Evolutionary conservation across 2,797 vertebrate genomes (phyloP).

Genomic region (Anableps anableps): DNA sequence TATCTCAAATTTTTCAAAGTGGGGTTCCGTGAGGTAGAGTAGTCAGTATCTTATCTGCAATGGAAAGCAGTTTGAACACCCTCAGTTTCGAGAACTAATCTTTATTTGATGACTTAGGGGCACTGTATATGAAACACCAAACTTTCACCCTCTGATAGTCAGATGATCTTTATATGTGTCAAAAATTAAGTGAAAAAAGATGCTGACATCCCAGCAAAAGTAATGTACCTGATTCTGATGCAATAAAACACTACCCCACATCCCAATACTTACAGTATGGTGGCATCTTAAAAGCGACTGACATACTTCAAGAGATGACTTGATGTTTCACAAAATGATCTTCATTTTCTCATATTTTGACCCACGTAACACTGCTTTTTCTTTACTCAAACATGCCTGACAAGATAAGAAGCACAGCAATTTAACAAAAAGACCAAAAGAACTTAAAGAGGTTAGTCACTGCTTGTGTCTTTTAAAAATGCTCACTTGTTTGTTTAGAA

Average conservation of each 20-base stretch:
- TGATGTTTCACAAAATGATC: neutral
- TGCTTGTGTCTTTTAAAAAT: neutral
- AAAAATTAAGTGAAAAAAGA: no score
- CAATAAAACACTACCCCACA: neutral
- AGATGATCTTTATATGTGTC: no score
- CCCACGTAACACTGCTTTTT: neutral
- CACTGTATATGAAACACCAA: neutral
- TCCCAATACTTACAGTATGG: no score
- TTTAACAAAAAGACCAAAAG: neutral
- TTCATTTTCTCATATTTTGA: neutral
- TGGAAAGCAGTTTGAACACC: neutral
- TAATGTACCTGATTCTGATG: neutral
- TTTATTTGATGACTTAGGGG: neutral
- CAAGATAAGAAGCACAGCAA: neutral
- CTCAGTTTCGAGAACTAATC: neutral
- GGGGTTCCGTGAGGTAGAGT: no score
- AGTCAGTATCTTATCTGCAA: neutral
- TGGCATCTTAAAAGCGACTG: neutral
- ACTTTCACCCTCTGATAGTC: neutral
- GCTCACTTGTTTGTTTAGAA: neutral
- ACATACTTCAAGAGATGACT: neutral
- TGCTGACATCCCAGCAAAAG: no score
- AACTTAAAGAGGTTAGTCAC: neutral
- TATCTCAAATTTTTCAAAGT: neutral
- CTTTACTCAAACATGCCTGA: neutral